Evolutionary conservation across 2,113 vertebrate genomes (phyloP).

Genomic region (Baryphthengus martii): DNA sequence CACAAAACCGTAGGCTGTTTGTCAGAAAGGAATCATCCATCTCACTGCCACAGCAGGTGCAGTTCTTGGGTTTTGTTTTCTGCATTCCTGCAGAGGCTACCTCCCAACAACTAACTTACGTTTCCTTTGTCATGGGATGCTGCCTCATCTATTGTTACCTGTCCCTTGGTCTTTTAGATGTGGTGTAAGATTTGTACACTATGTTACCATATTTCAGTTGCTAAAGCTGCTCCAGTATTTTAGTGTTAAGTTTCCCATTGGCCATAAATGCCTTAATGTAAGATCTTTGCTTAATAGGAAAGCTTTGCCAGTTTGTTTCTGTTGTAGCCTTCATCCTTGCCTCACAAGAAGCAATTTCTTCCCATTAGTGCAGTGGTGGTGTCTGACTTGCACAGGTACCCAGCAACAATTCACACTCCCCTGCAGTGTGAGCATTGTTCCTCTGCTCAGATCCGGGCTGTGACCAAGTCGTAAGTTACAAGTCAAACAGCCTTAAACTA

Average conservation of each 20-base stretch:
- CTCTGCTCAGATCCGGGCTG: not conserved
- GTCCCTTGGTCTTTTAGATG: not conserved
- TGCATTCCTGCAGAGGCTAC: not conserved
- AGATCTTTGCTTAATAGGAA: not conserved
- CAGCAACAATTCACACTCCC: not conserved
- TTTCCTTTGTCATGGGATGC: not conserved
- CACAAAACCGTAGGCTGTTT: not conserved
- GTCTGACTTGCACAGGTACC: not conserved
- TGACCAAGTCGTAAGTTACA: not conserved
- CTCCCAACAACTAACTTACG: not conserved
- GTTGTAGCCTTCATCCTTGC: not conserved
- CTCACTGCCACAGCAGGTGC: not conserved
- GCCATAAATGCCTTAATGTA: not conserved
- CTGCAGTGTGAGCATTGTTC: rapidly evolving
- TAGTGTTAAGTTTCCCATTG: not conserved
- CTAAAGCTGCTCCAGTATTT: not conserved
- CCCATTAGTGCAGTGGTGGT: too few relatives aligned
- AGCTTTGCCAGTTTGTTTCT: not conserved
- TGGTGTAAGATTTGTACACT: not conserved
- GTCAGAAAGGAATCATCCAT: not conserved
- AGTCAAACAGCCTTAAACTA: not conserved
- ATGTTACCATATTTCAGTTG: not conserved
- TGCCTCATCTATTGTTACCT: not conserved
- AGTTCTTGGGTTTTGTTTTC: not conserved
- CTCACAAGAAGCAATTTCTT: not conserved